Base-by-base conservation (phyloP, 2,888 invertebrate species). In the Spatulosminthurus flaviceps region DNA sequence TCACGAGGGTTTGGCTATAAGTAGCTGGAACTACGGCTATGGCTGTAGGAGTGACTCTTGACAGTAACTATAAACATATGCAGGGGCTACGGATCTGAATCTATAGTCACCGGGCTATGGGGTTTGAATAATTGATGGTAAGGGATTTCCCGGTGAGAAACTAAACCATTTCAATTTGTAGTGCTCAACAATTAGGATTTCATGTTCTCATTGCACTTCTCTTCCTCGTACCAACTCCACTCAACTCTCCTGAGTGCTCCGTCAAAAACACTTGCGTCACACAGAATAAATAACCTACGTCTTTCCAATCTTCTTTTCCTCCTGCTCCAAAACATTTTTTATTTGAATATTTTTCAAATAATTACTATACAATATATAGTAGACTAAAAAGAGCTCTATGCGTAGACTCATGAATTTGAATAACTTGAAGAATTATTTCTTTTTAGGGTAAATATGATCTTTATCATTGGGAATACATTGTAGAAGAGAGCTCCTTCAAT, bases 121-220 rank as follows among this genome's bases (percentile, higher is more conserved):
- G 34, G 22, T 29, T 7, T 77, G 77, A 77, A 77, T 77, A 77
- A 77, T 77, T 77, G 71, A 77, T 77, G 61, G 11, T 61, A 7
- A 60, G 77, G 77, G 77, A 77, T 71, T 71, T 77, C 60, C 70
- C 77, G 42, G 69, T 61, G 60, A 71, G 77, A 69, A 61, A 66
- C 21, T 29, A 64, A 75, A 75, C 75, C 75, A 75, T 75, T 77
- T 77, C 77, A 77, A 77, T 77, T 77, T 77, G 71, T 77, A 69
- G 34, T 61, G 60, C 60, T 61, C 51, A 77, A 71, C 77, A 77
- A 77, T 77, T 71, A 71, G 77, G 77, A 70, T 77, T 69, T 77
- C 70, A 70, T 66, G 41, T 75, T 26, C 29, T 74, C 64, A 64
- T 75, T 75, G 75, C 34, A 75, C 42, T 75, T 41, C 19, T 26